Conservation (phyloP, 1,140 invertebrate genomes). For the Drosophila kepulauana region DNA sequence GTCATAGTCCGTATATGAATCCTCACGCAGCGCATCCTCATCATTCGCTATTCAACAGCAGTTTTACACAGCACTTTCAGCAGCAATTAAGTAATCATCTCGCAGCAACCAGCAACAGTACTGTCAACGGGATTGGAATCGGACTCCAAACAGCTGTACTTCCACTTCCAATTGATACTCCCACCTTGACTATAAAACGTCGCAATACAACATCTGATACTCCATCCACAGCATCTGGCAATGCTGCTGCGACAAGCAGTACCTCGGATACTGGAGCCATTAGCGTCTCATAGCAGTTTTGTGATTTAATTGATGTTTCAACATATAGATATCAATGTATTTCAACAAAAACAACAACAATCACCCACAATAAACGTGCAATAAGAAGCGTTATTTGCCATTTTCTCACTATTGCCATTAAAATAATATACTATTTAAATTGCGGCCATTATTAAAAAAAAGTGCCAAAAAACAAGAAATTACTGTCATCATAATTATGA, state of each 20-base stretch:
- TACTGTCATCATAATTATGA: conserved; percentile 27
- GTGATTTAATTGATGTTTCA: not conserved
- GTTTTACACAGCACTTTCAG: conserved; percentile 72
- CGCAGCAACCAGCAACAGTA: conserved; percentile 22
- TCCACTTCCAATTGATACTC: conserved; percentile 31
- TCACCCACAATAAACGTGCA: conserved; percentile 43
- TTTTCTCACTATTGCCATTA: conserved; percentile 44
- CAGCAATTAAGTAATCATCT: conserved; percentile 67
- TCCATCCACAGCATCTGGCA: conserved; percentile 30
- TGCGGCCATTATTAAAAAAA: conserved; percentile 62
- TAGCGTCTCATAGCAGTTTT: conserved; percentile 76
- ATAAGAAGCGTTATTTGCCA: conserved; percentile 35
- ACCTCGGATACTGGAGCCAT: conserved; percentile 75
- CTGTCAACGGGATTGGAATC: not conserved
- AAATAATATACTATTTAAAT: conserved; percentile 39
- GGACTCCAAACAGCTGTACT: conserved; percentile 12
- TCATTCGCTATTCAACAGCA: conserved; percentile 58
- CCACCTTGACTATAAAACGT: conserved; percentile 48
- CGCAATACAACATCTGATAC: conserved; percentile 47
- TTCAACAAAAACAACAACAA: conserved; percentile 13
- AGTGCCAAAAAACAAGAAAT: conserved; percentile 65
- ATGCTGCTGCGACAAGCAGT: conserved; percentile 30
- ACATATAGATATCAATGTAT: conserved; percentile 2
- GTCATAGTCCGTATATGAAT: conserved; percentile 24
- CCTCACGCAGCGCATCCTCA: conserved; percentile 41